These are phyloP conservation scores for Drosophila mauritiana DNA, from an alignment of 1,140 invertebrate species.

Conservation along the genomic window DNA sequence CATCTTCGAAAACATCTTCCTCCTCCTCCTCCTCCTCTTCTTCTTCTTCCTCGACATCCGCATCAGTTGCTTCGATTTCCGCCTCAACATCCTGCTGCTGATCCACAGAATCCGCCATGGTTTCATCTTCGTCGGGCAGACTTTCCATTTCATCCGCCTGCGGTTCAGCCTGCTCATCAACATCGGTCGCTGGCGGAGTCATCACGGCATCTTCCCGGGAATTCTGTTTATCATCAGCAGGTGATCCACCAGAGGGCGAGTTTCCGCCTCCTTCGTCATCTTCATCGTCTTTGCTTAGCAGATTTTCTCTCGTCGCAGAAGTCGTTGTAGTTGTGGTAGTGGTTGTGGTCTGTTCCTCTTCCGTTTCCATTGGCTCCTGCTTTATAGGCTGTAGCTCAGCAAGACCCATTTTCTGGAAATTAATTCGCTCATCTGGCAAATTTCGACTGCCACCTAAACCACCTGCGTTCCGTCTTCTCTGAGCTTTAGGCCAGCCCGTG, in stretches of 20 bases:
- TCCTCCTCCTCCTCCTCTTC: constrained; percentile 57
- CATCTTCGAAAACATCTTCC: constrained; percentile 64
- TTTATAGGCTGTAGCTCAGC: constrained; percentile 30
- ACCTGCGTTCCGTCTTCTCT: constrained; percentile 57
- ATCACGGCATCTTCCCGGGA: constrained; percentile 54
- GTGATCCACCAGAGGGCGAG: neutral
- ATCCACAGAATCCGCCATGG: constrained; percentile 66
- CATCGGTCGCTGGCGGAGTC: constrained; percentile 71
- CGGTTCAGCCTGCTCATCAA: constrained; percentile 47
- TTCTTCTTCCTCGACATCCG: constrained; percentile 63
- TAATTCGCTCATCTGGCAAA: constrained; percentile 47
- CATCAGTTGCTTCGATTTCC: constrained; percentile 74
- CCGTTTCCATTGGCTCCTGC: constrained; percentile 50
- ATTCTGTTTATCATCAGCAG: constrained; percentile 29
- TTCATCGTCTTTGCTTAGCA: constrained; percentile 39
- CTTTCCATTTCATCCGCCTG: constrained; percentile 49
- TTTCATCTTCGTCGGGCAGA: constrained; percentile 62
- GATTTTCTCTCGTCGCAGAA: constrained; percentile 26
- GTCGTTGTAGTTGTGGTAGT: constrained; percentile 51
- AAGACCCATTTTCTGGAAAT: constrained; percentile 50
- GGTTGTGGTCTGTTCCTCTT: constrained; percentile 59
- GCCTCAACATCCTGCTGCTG: constrained; percentile 61
- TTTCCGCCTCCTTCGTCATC: constrained; percentile 19
- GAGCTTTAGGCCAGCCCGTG: constrained; percentile 88
- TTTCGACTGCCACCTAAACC: constrained; percentile 18